A percentile compares a stretch with the other conserved stretches of the same genome.
These are phyloP conservation scores for Eucidaris tribuloides DNA, from an alignment of 35 echinoderm and acorn worm species.

Conservation along the genomic window DNA sequence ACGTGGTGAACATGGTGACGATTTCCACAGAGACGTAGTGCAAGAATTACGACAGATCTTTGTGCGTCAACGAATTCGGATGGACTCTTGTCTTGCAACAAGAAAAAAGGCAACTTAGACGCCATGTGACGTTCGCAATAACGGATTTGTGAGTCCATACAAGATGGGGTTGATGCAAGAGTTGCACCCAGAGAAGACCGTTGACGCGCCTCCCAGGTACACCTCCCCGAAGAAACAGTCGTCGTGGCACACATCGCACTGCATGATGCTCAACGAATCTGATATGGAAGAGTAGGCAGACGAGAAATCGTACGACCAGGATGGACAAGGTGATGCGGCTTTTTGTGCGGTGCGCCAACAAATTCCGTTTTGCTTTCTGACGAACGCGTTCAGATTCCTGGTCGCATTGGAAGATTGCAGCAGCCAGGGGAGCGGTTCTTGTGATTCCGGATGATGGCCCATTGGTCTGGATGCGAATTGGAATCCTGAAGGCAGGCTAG, in stretches of 20 bases:
- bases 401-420: too few relatives aligned
- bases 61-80: too few relatives aligned
- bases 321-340: constrained; percentile 32
- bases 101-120: too few relatives aligned
- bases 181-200: constrained; percentile 48
- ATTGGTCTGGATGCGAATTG: not conserved
- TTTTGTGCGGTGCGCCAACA: constrained; percentile 27
- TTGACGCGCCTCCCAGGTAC: constrained; percentile 48
- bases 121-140: constrained; percentile 15
- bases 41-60: too few relatives aligned
- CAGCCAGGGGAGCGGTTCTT: too few relatives aligned
- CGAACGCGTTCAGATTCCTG: not conserved
- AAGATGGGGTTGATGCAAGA: constrained; percentile 56
- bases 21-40: too few relatives aligned
- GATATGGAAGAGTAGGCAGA: constrained; percentile 37
- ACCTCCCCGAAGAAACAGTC: not conserved
- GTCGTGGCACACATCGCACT: not conserved
- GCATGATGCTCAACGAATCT: constrained; percentile 23
- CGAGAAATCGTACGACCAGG: constrained; percentile 19
- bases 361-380: not conserved
- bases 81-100: too few relatives aligned
- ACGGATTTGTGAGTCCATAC: constrained; percentile 43
- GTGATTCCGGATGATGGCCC: not conserved
- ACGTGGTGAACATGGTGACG: too few relatives aligned
- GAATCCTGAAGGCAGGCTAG: not conserved